Conservation (phyloP, 2,113 vertebrate genomes). For the Calyptomena viridis region DNA sequence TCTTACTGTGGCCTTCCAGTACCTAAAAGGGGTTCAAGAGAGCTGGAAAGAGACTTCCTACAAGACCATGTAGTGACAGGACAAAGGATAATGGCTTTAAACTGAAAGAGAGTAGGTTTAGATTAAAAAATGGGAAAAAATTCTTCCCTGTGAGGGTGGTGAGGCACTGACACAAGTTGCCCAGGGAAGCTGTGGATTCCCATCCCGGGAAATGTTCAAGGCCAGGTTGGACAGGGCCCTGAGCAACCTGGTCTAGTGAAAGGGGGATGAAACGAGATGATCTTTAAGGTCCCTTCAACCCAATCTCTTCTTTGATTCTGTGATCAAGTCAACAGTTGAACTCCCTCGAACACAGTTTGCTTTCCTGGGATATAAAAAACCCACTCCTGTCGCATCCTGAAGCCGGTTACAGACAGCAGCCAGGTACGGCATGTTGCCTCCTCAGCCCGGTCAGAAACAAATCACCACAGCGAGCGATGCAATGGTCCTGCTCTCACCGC, state of each 20-base stretch:
- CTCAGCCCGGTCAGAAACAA: fast-evolving
- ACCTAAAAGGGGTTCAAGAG: neutral
- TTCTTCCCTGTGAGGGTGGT: neutral
- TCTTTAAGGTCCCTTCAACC: neutral
- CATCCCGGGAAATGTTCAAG: neutral
- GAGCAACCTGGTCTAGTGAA: neutral
- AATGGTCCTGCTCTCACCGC: fast-evolving
- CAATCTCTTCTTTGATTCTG: neutral
- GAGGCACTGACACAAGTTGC: neutral
- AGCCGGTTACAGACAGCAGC: neutral
- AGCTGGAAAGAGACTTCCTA: neutral
- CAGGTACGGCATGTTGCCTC: fast-evolving
- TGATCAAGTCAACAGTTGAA: neutral
- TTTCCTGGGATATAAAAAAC: neutral
- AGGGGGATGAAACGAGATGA: neutral
- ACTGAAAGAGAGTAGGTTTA: neutral
- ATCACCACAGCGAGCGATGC: fast-evolving
- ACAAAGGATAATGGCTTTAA: neutral
- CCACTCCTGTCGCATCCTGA: neutral
- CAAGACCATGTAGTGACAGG: fast-evolving
- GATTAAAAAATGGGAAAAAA: neutral
- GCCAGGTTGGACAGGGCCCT: neutral
- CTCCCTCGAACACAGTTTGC: neutral
- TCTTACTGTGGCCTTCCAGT: neutral
- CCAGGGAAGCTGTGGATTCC: neutral